Conservation (phyloP, 2,888 invertebrate species). For the Cryptocephalus primarius region DNA sequence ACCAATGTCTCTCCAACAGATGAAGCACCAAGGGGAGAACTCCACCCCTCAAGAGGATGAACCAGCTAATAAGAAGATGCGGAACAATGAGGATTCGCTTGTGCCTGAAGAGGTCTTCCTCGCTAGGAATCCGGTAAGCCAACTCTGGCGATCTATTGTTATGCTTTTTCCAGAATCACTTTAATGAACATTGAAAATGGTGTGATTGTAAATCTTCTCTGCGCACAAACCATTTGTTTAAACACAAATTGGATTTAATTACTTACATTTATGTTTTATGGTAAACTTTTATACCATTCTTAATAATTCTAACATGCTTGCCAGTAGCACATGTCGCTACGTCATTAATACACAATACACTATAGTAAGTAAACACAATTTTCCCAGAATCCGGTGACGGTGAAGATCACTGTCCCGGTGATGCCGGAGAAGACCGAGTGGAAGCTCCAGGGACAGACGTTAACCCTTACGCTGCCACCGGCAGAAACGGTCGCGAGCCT, state of each 20-base stretch:
- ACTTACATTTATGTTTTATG: too few species aligned
- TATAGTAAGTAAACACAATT: too few species aligned
- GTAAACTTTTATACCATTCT: too few species aligned
- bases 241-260: too few species aligned
- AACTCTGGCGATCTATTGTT: not conserved
- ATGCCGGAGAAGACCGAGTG: slow-evolving; percentile 87
- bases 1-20: slow-evolving; percentile 32
- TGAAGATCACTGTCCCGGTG: slow-evolving; percentile 74
- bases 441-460: slow-evolving; percentile 84
- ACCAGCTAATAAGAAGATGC: slow-evolving; percentile 75
- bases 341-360: too few species aligned
- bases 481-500: slow-evolving; percentile 72
- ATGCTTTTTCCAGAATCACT: not conserved
- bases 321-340: too few species aligned
- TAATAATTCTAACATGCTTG: too few species aligned
- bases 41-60: slow-evolving; percentile 56
- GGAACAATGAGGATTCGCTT: slow-evolving; percentile 79
- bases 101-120: slow-evolving; percentile 81
- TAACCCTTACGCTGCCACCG: slow-evolving; percentile 67
- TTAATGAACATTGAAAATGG: too few species aligned
- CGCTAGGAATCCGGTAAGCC: slow-evolving; percentile 48
- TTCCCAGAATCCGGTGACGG: slow-evolving; percentile 59
- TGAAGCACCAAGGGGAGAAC: slow-evolving; percentile 41
- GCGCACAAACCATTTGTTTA: not conserved
- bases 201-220: not conserved